Conservation (phyloP, 2,797 vertebrate species). For the Falco columbarius region DNA sequence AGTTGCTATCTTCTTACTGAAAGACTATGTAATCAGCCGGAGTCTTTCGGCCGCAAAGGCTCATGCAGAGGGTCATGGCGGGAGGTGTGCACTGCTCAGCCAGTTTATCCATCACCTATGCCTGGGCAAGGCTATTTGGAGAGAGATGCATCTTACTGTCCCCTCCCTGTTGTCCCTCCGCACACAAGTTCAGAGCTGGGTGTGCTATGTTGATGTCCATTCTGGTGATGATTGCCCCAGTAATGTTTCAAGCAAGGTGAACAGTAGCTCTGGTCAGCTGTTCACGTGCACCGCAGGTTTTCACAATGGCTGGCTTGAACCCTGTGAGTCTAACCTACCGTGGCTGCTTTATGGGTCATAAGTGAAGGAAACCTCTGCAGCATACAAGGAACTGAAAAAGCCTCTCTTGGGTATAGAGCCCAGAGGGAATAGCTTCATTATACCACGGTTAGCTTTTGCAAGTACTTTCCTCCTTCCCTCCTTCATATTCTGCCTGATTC, state of each 20-base stretch:
- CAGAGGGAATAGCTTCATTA: background rate
- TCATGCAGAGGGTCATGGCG: background rate
- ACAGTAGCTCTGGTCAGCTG: background rate
- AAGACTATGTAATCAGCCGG: rapidly evolving
- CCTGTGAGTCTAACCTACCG: rapidly evolving
- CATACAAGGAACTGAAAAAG: background rate
- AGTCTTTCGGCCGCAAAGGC: background rate
- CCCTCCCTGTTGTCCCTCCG: background rate
- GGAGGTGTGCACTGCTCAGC: background rate
- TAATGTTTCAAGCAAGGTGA: background rate
- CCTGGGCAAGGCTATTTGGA: background rate
- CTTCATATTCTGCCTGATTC: background rate
- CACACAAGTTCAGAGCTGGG: background rate
- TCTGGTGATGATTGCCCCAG: background rate
- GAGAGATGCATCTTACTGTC: background rate
- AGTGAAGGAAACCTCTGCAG: background rate
- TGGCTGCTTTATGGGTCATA: background rate
- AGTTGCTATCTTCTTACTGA: background rate
- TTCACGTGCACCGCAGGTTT: background rate
- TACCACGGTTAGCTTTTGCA: background rate
- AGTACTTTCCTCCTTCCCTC: background rate
- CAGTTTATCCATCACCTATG: background rate
- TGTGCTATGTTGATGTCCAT: rapidly evolving
- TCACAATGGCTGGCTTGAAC: background rate
- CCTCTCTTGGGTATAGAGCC: background rate